A percentile compares a stretch with the other conserved stretches of the same genome.
phyloP scores from a whole-genome alignment of 2,797 vertebrate genomes.

The Enteromius treurensis region DNA sequence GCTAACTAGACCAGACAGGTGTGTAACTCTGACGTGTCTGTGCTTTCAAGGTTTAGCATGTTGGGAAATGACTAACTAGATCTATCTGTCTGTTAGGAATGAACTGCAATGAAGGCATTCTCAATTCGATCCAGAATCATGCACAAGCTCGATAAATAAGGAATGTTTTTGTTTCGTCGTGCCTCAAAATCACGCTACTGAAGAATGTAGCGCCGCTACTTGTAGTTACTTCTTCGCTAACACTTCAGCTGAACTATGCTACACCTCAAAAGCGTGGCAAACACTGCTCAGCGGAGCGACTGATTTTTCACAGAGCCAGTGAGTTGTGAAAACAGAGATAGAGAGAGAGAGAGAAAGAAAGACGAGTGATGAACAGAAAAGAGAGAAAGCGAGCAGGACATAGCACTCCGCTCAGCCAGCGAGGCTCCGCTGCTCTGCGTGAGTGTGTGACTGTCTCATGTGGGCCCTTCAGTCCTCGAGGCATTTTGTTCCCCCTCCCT shows the following conservation, averaged over 20 bases:
- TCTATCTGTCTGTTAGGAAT: neutral
- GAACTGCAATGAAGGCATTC: neutral
- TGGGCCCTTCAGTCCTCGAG: slow-evolving; percentile 55
- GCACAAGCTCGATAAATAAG: neutral
- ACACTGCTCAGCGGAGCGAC: neutral
- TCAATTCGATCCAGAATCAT: neutral
- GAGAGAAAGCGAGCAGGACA: slow-evolving; percentile 7
- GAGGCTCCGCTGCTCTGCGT: slow-evolving; percentile 24
- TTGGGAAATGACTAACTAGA: neutral
- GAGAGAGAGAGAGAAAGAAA: neutral
- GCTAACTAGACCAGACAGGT: slow-evolving; percentile 24
- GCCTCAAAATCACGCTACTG: neutral
- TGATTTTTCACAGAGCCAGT: slow-evolving; percentile 22
- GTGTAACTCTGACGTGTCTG: neutral
- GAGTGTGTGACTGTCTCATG: slow-evolving; percentile 54
- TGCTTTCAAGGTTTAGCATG: neutral
- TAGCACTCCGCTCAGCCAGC: neutral
- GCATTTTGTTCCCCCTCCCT: slow-evolving; percentile 65
- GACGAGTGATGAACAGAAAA: slow-evolving; percentile 1
- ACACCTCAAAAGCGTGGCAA: neutral
- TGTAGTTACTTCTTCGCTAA: neutral
- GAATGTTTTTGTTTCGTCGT: neutral
- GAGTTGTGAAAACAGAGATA: slow-evolving; percentile 24
- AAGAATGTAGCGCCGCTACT: neutral
- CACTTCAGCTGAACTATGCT: neutral